phyloP scores from a whole-genome alignment of 2,797 vertebrate genomes.

The Lateolabrax maculatus region DNA sequence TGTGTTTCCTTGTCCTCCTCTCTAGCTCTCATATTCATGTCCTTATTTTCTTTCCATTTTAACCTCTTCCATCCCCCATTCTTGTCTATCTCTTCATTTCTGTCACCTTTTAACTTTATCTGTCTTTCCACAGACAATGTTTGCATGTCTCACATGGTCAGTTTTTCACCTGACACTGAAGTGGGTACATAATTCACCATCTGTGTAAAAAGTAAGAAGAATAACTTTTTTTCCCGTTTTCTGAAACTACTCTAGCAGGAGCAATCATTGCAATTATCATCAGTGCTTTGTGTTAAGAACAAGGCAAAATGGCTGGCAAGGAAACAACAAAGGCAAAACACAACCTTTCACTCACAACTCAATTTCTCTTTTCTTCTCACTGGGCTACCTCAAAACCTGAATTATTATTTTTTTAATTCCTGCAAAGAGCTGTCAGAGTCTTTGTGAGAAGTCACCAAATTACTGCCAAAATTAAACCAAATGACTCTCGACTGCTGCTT shows the following conservation, averaged over 20 bases:
- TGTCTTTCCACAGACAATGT: background rate
- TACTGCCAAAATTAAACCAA: background rate
- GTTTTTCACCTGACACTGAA: conserved; percentile 29
- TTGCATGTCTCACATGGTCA: conserved; percentile 1
- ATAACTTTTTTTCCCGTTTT: no score
- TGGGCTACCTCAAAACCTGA: background rate
- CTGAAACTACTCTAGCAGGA: no score
- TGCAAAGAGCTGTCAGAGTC: background rate
- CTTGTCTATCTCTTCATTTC: background rate
- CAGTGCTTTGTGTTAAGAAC: background rate
- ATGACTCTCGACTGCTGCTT: background rate
- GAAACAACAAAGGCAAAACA: background rate
- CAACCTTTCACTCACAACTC: background rate
- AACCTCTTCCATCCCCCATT: background rate
- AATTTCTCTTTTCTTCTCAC: background rate
- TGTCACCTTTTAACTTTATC: background rate
- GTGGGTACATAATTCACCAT: conserved; percentile 28
- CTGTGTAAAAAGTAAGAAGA: background rate
- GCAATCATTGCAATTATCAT: background rate
- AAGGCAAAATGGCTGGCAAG: background rate
- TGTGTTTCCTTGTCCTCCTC: background rate
- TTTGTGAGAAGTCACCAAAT: background rate
- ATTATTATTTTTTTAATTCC: background rate
- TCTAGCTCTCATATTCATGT: background rate
- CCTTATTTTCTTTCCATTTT: background rate